Conservation (phyloP, 2,888 invertebrate species). For the Mayetiola destructor region DNA sequence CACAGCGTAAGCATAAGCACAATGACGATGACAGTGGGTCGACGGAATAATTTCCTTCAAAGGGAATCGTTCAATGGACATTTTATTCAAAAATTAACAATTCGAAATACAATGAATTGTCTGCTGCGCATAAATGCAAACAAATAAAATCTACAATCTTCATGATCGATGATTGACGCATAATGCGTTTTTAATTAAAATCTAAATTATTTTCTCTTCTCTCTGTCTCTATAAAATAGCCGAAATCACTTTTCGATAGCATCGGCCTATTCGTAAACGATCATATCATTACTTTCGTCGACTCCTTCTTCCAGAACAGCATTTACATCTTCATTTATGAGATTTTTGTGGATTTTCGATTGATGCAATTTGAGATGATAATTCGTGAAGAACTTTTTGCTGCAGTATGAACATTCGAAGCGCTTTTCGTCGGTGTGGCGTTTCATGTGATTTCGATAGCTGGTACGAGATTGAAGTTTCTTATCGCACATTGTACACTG, state of each 20-base stretch:
- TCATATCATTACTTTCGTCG: background rate
- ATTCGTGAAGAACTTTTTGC: constrained; percentile 17
- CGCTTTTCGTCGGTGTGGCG: constrained; percentile 13
- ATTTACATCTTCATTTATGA: background rate
- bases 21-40: too few species aligned
- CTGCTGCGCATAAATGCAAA: too few species aligned
- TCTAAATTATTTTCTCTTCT: too few species aligned
- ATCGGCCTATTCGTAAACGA: background rate
- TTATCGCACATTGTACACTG: constrained; percentile 14
- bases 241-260: too few species aligned
- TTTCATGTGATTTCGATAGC: constrained; percentile 14
- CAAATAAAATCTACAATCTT: too few species aligned
- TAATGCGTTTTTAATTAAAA: too few species aligned
- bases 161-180: too few species aligned
- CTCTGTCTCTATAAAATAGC: too few species aligned
- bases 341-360: constrained; percentile 15
- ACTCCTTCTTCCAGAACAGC: background rate
- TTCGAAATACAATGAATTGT: too few species aligned
- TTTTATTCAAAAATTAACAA: too few species aligned
- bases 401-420: constrained; percentile 2
- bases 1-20: background rate
- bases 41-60: too few species aligned
- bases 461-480: constrained; percentile 8
- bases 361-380: constrained; percentile 18
- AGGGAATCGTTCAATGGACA: too few species aligned